Conservation (phyloP, 2,888 invertebrate species). For the Neuroscelio doddi region DNA sequence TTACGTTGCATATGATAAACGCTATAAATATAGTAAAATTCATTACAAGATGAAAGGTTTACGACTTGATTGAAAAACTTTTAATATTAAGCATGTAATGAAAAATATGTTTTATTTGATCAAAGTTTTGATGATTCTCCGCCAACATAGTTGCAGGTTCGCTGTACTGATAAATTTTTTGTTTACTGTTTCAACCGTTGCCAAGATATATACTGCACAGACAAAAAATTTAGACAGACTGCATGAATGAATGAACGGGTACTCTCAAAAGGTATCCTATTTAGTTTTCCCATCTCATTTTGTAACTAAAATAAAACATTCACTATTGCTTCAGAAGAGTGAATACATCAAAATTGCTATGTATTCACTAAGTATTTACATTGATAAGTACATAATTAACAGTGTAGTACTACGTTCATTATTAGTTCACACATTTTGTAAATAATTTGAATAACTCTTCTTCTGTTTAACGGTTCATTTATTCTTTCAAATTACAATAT, state of each 20-base stretch:
- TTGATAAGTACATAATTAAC: too few species aligned
- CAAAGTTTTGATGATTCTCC: background rate
- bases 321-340: background rate
- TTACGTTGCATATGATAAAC: too few species aligned
- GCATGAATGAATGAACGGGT: conserved; percentile 11
- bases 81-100: background rate
- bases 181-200: conserved; percentile 5
- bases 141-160: background rate
- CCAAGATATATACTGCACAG: conserved; percentile 5
- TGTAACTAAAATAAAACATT: background rate
- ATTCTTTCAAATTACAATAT: too few species aligned
- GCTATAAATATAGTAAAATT: background rate
- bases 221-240: conserved; percentile 15
- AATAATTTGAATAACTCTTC: too few species aligned
- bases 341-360: background rate
- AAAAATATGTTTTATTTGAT: conserved; percentile 8
- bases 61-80: conserved; percentile 1
- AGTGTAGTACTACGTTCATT: too few species aligned
- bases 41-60: background rate
- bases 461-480: too few species aligned
- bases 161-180: conserved; percentile 9
- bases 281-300: conserved; percentile 7
- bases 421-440: too few species aligned
- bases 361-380: background rate
- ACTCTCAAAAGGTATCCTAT: conserved; percentile 7